Base-by-base conservation (phyloP, 1,140 invertebrate genomes). In the Periplaneta americana region DNA sequence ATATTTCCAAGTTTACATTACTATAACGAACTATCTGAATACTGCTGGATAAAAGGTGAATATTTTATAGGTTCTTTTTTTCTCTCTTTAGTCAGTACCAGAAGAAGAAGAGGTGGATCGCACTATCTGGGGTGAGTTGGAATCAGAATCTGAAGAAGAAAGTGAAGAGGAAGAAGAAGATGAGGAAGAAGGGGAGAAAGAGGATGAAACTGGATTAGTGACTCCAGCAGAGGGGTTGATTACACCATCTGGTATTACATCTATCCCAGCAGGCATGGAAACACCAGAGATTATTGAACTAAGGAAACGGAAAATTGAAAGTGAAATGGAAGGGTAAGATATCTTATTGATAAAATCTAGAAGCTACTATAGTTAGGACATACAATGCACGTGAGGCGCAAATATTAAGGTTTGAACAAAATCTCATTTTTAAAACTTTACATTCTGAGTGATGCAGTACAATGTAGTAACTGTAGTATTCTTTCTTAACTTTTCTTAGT, bases 281-380 rank as follows among this genome's bases (percentile, higher is more conserved):
- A 99, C 98, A 0, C 98, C 98, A 1, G 98, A 99, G 86, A 97
- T 97, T 78, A 99, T 99, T 87, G 98, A 99, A 88, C 90, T 99
- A 48, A 91, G 98, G 78, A 99, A 99, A 90, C 96, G 96, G 88
- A 97, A 98, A 85, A 97, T 99, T 82, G 98, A 99, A 88, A 95
- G 94, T 80, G 98, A 99, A 88, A 98, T 98, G 94, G 98, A 99
- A 88, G 96, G 96, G 93, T 94, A 88, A 87, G 88, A 86, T 22
- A n/a, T 39, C 18, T 39, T 39, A 39, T 17, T 1, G 37, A 39
- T n/a, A n/a, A n/a, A n/a, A n/a, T n/a, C n/a, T n/a, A n/a, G n/a
- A n/a, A n/a, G n/a, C n/a, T n/a, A n/a, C n/a, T n/a, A n/a, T n/a
- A n/a, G n/a, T n/a, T n/a, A n/a, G n/a, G n/a, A n/a, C n/a, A n/a